These are phyloP conservation scores for Phallusia fumigata DNA, from an alignment of 23 tunicate species.

Conservation along the genomic window DNA sequence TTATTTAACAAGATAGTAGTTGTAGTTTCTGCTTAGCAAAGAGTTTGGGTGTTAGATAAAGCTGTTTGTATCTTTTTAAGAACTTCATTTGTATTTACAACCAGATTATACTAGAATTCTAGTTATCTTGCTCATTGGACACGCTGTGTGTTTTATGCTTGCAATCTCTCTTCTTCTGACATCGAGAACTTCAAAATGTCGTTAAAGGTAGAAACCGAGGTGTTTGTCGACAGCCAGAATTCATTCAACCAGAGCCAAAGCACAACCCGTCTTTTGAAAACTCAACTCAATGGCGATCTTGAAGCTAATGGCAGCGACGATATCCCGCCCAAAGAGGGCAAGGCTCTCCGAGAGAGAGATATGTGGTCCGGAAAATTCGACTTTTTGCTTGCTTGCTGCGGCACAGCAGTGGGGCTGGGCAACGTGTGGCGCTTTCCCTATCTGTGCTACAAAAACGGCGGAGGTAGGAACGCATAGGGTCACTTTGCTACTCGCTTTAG, in stretches of 20 bases:
- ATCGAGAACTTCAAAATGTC: not conserved
- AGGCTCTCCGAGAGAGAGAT: constrained; percentile 72
- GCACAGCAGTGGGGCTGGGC: constrained; percentile 92
- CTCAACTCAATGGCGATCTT: not conserved
- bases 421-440: constrained; percentile 98
- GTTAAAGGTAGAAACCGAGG: not conserved
- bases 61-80: too few species aligned
- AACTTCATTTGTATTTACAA: too few species aligned
- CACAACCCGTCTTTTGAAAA: constrained; percentile 4
- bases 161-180: too few species aligned
- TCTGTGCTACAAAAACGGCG: constrained; percentile 93
- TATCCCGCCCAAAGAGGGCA: constrained; percentile 34
- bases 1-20: too few species aligned
- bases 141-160: too few species aligned
- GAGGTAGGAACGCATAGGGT: constrained; percentile 49
- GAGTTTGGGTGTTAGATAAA: too few species aligned
- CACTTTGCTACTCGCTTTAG: not conserved
- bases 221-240: constrained; percentile 2
- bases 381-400: constrained; percentile 91
- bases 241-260: not conserved
- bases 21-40: too few species aligned
- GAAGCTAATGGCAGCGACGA: not conserved
- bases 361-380: constrained; percentile 92
- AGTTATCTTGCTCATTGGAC: too few species aligned
- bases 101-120: too few species aligned